Evolutionary conservation across 2,888 invertebrate genomes (phyloP).

Genomic region (Thymelicus acteon): DNA sequence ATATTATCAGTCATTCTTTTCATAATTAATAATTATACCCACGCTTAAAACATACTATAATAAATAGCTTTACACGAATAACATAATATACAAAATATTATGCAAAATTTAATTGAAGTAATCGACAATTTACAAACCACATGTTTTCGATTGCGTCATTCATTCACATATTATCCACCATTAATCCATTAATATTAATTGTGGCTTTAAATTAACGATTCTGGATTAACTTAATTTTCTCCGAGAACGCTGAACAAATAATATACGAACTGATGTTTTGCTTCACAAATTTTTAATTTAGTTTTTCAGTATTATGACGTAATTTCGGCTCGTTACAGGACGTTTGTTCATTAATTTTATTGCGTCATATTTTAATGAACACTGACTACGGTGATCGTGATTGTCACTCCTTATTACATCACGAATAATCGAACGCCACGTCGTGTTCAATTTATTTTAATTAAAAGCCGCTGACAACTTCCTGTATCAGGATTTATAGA

Average conservation of each 20-base stretch:
- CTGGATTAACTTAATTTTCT: slow-evolving; percentile 29
- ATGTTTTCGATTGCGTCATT: background rate
- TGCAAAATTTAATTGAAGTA: background rate
- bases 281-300: background rate
- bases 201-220: slow-evolving; percentile 29
- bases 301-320: background rate
- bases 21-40: background rate
- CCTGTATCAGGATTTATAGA: background rate
- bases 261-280: background rate
- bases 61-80: background rate
- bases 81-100: too few species aligned
- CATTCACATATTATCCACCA: slow-evolving; percentile 9
- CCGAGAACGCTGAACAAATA: slow-evolving; percentile 19
- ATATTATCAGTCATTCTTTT: too few species aligned
- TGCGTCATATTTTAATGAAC: slow-evolving; percentile 1
- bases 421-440: background rate
- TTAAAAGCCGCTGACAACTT: slow-evolving; percentile 8
- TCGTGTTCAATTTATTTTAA: slow-evolving; percentile 7
- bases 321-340: background rate
- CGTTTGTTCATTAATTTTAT: slow-evolving; percentile 12
- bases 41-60: background rate
- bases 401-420: slow-evolving; percentile 4
- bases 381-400: background rate
- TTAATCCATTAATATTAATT: slow-evolving; percentile 38
- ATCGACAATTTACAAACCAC: background rate